Conservation (phyloP, 92 coral and sea anemone genomes). For the Hydrozoanthus gracilis region DNA sequence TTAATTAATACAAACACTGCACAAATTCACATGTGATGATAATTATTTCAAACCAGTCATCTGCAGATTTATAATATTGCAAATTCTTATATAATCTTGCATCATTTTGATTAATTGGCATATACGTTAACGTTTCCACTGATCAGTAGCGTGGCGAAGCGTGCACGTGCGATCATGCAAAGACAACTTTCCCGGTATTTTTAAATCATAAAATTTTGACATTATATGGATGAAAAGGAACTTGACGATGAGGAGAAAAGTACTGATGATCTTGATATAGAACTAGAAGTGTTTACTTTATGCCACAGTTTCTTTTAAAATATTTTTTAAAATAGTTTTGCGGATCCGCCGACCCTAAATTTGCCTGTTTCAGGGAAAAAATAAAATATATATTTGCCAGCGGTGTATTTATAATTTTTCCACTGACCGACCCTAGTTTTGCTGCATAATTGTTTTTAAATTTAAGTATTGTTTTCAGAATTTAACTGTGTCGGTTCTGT, state of each 20-base stretch:
- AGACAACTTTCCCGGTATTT: constrained; percentile 8
- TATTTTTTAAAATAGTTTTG: constrained; percentile 20
- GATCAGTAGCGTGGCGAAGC: constrained; percentile 27
- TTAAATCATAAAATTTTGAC: constrained; percentile 12
- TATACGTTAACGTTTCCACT: constrained; percentile 19
- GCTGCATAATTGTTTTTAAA: not conserved
- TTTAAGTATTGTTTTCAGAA: not conserved
- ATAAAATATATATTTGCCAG: constrained; percentile 23
- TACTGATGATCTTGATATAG: constrained; percentile 23
- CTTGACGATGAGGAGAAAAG: constrained; percentile 20
- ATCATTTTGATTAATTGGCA: constrained; percentile 11
- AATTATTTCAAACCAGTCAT: constrained; percentile 13
- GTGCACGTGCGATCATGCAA: constrained; percentile 15
- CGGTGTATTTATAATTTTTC: not conserved
- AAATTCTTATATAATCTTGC: not conserved
- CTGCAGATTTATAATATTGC: constrained; percentile 13
- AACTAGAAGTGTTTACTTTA: constrained; percentile 28
- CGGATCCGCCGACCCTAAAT: constrained; percentile 17
- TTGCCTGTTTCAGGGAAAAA: constrained; percentile 12
- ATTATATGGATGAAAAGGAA: constrained; percentile 20
- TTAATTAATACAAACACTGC: constrained; percentile 22
- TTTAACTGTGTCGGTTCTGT: too few relatives aligned
- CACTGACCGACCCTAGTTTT: constrained; percentile 29
- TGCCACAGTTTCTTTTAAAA: constrained; percentile 24
- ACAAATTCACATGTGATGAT: constrained; percentile 25